phyloP scores from a whole-genome alignment of 2,113 vertebrate species.

The Ammodytes marinus region DNA sequence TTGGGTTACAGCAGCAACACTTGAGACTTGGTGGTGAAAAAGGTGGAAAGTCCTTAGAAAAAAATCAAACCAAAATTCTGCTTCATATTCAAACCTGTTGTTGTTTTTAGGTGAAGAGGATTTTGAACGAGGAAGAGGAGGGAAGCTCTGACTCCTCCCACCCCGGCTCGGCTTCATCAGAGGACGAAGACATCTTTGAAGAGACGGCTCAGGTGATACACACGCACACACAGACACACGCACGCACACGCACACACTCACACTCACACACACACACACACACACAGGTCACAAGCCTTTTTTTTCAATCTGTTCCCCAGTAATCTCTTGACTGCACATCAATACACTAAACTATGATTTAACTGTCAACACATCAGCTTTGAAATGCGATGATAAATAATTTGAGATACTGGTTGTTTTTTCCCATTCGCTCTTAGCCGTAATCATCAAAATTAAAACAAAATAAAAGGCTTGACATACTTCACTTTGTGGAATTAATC shows the following conservation, averaged over 20 bases:
- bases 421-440: no score
- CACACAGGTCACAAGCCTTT: not conserved
- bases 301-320: not conserved
- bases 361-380: no score
- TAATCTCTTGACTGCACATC: no score
- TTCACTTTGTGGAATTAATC: no score
- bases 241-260: not conserved
- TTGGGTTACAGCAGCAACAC: no score
- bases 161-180: constrained; percentile 94
- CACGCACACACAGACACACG: no score
- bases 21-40: not conserved
- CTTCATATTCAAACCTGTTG: not conserved
- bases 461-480: no score
- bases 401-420: no score
- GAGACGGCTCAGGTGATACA: constrained; percentile 90
- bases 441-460: no score
- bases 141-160: constrained; percentile 94
- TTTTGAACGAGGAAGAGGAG: constrained; percentile 94
- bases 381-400: no score
- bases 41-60: not conserved
- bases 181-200: constrained; percentile 98
- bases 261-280: not conserved
- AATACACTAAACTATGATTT: no score
- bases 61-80: not conserved
- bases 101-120: constrained; percentile 88